These are phyloP conservation scores for Lycaena phlaeas DNA, from an alignment of 2,888 invertebrate species.

Conservation along the genomic window DNA sequence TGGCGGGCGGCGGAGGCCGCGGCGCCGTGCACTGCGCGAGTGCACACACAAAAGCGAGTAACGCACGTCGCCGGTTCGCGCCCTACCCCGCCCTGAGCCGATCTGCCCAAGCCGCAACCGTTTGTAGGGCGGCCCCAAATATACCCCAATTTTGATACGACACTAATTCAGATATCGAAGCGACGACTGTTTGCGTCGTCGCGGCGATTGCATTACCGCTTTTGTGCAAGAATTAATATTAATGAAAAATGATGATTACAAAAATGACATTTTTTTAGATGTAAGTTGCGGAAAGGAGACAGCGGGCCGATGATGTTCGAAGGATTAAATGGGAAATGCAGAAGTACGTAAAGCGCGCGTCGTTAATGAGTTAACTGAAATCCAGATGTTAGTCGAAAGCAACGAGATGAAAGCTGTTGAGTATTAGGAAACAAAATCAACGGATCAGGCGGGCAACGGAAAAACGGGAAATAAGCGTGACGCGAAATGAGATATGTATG, in stretches of 20 bases:
- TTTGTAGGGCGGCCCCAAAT: conserved; percentile 16
- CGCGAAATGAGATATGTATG: conserved; percentile 54
- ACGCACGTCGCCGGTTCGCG: conserved; percentile 45
- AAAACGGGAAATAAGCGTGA: conserved; percentile 63
- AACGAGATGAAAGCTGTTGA: conserved; percentile 61
- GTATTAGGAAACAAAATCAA: conserved; percentile 44
- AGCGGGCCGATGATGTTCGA: conserved; percentile 40
- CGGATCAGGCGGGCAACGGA: conserved; percentile 68
- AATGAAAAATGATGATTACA: conserved; percentile 58
- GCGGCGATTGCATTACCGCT: conserved; percentile 72
- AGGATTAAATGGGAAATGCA: conserved; percentile 49
- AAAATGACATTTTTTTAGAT: conserved; percentile 37
- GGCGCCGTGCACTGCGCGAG: conserved; percentile 70
- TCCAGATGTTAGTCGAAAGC: conserved; percentile 65
- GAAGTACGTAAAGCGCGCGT: conserved; percentile 60
- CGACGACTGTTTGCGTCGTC: conserved; percentile 47
- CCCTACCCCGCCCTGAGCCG: conserved; percentile 30
- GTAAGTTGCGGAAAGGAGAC: conserved; percentile 43
- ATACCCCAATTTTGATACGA: conserved; percentile 45
- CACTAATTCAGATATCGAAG: conserved; percentile 30
- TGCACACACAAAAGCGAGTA: conserved; percentile 73
- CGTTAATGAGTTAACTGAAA: conserved; percentile 44
- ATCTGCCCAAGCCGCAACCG: conserved; percentile 22
- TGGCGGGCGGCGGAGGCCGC: conserved; percentile 65
- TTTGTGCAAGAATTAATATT: conserved; percentile 70